These are phyloP conservation scores for Pollenia amentaria DNA, from an alignment of 2,888 invertebrate species.

Conservation along the genomic window DNA sequence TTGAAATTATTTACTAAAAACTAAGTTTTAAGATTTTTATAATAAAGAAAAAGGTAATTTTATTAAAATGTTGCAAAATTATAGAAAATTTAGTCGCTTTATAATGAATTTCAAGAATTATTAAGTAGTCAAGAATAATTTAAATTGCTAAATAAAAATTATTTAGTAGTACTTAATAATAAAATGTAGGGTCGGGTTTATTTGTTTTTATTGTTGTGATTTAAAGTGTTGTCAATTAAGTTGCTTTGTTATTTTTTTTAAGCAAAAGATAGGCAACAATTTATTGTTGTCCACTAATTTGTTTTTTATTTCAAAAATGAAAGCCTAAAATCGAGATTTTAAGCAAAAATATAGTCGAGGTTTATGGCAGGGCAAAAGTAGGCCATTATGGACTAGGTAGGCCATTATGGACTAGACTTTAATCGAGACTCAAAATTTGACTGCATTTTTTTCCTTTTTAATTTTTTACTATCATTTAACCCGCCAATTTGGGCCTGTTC, in stretches of 20 bases:
- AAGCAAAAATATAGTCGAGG: too few species aligned
- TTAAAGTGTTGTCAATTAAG: constrained; percentile 14
- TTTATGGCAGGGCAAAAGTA: too few species aligned
- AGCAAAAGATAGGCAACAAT: background rate
- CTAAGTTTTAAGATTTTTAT: background rate
- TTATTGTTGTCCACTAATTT: background rate
- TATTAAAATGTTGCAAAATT: background rate
- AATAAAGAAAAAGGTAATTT: background rate
- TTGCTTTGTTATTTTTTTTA: background rate
- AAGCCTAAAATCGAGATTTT: too few species aligned
- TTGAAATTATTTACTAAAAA: too few species aligned
- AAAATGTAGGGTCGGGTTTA: constrained; percentile 14
- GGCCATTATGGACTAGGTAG: too few species aligned
- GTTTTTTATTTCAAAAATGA: too few species aligned
- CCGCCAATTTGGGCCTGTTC: too few species aligned
- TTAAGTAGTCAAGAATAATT: constrained; percentile 2
- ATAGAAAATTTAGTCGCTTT: background rate
- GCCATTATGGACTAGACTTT: too few species aligned
- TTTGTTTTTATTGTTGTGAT: background rate
- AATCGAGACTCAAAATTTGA: too few species aligned
- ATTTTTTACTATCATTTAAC: too few species aligned
- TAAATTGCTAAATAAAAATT: constrained; percentile 24
- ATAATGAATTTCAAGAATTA: constrained; percentile 6
- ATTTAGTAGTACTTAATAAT: constrained; percentile 1
- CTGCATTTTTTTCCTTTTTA: too few species aligned